A percentile compares a stretch with the other conserved stretches of the same genome.
These are phyloP conservation scores for Sebastes taczanowskii DNA, from an alignment of 2,797 vertebrate species.

Conservation along the genomic window DNA sequence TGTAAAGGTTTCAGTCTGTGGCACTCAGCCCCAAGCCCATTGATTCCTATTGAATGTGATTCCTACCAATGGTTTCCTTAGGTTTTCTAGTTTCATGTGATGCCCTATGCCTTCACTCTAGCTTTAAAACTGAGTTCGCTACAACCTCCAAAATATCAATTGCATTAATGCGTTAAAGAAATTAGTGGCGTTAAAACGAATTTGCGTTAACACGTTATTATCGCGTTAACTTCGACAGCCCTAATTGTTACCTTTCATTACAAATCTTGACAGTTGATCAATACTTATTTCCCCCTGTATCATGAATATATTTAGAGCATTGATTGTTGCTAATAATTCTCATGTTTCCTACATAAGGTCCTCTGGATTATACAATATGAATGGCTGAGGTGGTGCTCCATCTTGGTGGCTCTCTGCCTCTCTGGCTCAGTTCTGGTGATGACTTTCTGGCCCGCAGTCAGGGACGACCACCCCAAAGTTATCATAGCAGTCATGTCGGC, in stretches of 20 bases:
- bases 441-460: constrained; percentile 95
- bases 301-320: background rate
- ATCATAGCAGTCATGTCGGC: constrained; percentile 81
- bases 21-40: background rate
- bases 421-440: constrained; percentile 92
- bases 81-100: no score
- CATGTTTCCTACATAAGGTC: constrained; percentile 77
- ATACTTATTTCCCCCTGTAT: background rate
- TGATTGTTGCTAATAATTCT: background rate
- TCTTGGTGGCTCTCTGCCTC: constrained; percentile 88
- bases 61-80: no score
- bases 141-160: no score
- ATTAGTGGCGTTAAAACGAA: no score
- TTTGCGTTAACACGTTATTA: no score
- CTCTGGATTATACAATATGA: constrained; percentile 90
- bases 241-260: background rate
- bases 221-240: no score
- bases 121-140: no score
- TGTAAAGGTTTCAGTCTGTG: background rate
- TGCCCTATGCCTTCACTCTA: no score
- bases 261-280: background rate
- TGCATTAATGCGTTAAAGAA: no score
- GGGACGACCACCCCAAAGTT: constrained; percentile 89
- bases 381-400: constrained; percentile 88
- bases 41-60: background rate